Base-by-base conservation (phyloP, 2,797 vertebrate species). In the Borostomias antarcticus region DNA sequence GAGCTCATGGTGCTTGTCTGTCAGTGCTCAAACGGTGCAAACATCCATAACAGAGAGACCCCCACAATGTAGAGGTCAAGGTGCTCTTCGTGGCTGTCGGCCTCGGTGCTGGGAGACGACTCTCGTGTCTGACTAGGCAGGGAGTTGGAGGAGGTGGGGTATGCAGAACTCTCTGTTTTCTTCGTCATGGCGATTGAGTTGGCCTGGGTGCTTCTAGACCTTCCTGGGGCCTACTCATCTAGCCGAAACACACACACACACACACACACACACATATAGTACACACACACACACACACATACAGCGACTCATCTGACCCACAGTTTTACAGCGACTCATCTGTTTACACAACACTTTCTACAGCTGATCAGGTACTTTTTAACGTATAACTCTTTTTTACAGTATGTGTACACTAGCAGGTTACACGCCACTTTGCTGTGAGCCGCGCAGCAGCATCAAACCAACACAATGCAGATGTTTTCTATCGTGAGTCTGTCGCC, bases 341-440 rank as follows among this genome's bases (percentile, higher is more conserved):
- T 69, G 84, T 88, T 85, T 87, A 81, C 83, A 80, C n/a, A n/a
- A n/a, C 75, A 82, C 78, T 85, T 88, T 86, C 67, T 89, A 90
- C 78, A 87, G 86, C 79, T 82, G 77, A 88, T 88, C 89, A 87
- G 88, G 89, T 89, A 87, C 85, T 89, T 89, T 89, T 84, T 82
- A 73, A 87, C 83, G 76, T 83, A 58, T 72, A 52, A 64, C 74
- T 86, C 77, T 87, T 89, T 90, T 88, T 84, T 88, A 89, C 86
- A 87, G 86, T 66, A 45, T 17, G 8, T 13, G 15, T n/a, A 61
- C 68, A 76, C 68, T 75, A 73, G 79, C 85, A 89, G 86, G 82
- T 86, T 37, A 84, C 57, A 63, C 35, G 66, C 64, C 67, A 68
- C 57, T 17, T 65, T 78, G 74, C 71, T 80, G 80, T 66, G 82